Evolutionary conservation across 2,888 invertebrate genomes (phyloP).

Genomic region (Micoletzkya japonica): DNA sequence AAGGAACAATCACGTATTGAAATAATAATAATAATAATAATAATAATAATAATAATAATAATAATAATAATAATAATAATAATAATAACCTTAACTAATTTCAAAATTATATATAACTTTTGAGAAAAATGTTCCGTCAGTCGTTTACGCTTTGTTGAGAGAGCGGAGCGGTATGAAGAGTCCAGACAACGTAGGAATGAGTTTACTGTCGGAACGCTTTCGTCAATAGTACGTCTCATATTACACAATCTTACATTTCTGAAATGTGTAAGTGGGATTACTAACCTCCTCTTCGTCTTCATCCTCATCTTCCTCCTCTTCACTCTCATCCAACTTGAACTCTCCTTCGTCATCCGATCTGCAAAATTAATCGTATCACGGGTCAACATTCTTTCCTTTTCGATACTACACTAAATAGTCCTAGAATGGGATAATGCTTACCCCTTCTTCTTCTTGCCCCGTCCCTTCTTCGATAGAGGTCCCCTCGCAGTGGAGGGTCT

Average conservation of each 20-base stretch:
- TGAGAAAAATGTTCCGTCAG: no score
- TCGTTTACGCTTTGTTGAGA: no score
- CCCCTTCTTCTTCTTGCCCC: conserved; percentile 24
- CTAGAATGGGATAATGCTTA: background rate
- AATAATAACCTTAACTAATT: no score
- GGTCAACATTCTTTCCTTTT: background rate
- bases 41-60: no score
- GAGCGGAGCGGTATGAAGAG: no score
- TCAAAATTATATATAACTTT: no score
- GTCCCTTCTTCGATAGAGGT: conserved; percentile 19
- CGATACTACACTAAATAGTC: background rate
- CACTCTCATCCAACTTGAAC: conserved; percentile 26
- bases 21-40: no score
- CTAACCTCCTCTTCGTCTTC: conserved; percentile 31
- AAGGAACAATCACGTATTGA: background rate
- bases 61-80: no score
- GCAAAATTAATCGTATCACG: background rate
- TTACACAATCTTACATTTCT: background rate
- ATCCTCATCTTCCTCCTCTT: conserved; percentile 20
- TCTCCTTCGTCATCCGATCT: conserved; percentile 6
- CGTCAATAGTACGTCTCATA: no score
- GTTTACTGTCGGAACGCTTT: no score
- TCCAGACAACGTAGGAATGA: no score
- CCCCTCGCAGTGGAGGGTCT: conserved; percentile 16
- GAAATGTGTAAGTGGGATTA: no score